A percentile compares a stretch with the other conserved stretches of the same genome.
Conservation (phyloP, 2,113 vertebrate species). For the Petroica traversi region DNA sequence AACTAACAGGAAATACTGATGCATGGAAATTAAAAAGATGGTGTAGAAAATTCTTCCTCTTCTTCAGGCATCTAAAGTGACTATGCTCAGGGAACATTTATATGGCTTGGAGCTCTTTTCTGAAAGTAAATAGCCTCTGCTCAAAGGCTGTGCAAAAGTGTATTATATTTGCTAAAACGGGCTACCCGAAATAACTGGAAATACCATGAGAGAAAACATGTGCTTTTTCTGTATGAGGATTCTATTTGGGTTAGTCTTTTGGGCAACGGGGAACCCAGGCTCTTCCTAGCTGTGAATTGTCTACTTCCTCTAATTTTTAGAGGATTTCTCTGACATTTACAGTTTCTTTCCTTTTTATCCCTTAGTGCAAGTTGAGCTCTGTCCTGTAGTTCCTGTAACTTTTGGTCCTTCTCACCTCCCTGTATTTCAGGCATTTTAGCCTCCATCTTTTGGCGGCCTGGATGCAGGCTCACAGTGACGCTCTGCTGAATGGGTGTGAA, state of each 20-base stretch:
- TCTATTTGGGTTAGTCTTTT: fast-evolving
- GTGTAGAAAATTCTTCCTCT: fast-evolving
- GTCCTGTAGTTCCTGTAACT: not conserved
- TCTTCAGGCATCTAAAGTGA: not conserved
- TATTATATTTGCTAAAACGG: not conserved
- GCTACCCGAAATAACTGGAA: not conserved
- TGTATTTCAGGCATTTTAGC: not conserved
- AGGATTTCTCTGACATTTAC: fast-evolving
- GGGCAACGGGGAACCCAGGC: fast-evolving
- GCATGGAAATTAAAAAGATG: fast-evolving
- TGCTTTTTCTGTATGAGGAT: fast-evolving
- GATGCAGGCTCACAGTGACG: fast-evolving
- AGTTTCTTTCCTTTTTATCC: not conserved
- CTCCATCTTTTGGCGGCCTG: fast-evolving
- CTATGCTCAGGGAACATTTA: fast-evolving
- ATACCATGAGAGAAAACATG: fast-evolving
- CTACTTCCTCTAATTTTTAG: not conserved
- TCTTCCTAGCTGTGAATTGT: fast-evolving
- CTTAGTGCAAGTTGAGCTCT: not conserved
- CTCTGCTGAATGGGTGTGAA: not conserved
- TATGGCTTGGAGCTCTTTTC: not conserved
- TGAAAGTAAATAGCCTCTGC: not conserved
- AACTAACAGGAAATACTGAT: not conserved
- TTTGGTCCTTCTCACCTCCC: fast-evolving
- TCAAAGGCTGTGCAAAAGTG: not conserved